A percentile compares a stretch with the other conserved stretches of the same genome.
These are phyloP conservation scores for Rosalia funebris DNA, from an alignment of 2,888 invertebrate genomes.

Conservation along the genomic window DNA sequence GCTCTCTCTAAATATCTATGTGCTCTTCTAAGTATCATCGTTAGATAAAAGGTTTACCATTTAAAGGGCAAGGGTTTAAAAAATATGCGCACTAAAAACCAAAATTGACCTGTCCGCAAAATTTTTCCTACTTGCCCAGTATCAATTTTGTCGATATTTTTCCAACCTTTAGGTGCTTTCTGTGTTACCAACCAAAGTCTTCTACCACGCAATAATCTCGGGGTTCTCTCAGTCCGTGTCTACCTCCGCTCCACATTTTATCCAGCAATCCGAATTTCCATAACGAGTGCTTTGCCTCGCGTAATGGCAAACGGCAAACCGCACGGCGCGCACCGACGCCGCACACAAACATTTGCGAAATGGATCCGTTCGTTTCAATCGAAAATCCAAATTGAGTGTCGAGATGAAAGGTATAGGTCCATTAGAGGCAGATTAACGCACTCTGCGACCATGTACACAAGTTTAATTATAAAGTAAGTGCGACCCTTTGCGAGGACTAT, in stretches of 20 bases:
- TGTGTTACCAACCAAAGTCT: too few relatives aligned
- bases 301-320: constrained; percentile 16
- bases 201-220: too few relatives aligned
- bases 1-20: too few relatives aligned
- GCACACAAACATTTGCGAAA: constrained; percentile 38
- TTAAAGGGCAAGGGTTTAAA: too few relatives aligned
- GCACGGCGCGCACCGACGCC: constrained; percentile 4
- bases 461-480: constrained; percentile 59
- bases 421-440: constrained; percentile 58
- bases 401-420: constrained; percentile 58
- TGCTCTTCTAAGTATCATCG: too few relatives aligned
- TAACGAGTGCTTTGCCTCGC: constrained; percentile 6
- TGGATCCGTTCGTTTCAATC: constrained; percentile 34
- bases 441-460: constrained; percentile 48
- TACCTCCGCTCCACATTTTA: neutral
- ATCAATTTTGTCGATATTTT: too few relatives aligned
- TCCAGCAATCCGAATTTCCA: constrained; percentile 13
- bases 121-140: too few relatives aligned
- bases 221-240: too few relatives aligned
- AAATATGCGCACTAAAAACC: too few relatives aligned
- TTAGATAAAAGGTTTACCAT: too few relatives aligned
- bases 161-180: too few relatives aligned
- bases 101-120: too few relatives aligned
- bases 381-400: constrained; percentile 49
- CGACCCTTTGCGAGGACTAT: constrained; percentile 41